Evolutionary conservation across 2,113 vertebrate species (phyloP), one percentile per base, ranked within the genome.

Genomic region (Natator depressus): DNA sequence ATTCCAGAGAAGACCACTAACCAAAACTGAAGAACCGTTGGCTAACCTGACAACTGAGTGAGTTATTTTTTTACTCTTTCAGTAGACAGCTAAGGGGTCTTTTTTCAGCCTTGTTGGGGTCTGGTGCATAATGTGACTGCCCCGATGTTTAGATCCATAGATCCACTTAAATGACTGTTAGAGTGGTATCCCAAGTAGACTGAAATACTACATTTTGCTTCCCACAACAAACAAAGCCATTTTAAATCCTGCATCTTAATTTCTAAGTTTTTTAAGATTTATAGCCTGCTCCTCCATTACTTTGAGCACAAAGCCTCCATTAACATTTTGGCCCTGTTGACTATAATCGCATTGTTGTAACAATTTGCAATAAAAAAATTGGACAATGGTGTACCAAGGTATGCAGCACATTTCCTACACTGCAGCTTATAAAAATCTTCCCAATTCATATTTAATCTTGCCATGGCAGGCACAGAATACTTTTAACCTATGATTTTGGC

Each of bases 111-210:
- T 87, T 84, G 25, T 82, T 89, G 85, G 59, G 10, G 82, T 82
- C 5, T 95, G 84, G 87, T 62, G 76, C 3, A 50, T 22, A 3
- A 51, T 80, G n/a, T 29, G 42, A 89, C 83, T 91, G 22, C 51
- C 57, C 76, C 85, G 17, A 82, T 76, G 35, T 94, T 91, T 76
- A 94, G 84, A 93, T 90, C 50, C 50, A 84, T 35, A 10, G 46
- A 27, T 54, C 87, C 80, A 96, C 94, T 96, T 95, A 94, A 95
- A 95, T 94, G 91, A 96, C 76, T 72, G 38, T 94, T 92, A 47
- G 76, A 84, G 93, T 88, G 84, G n/a, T 93, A 53, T 94, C 80
- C 49, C 89, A 94, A 91, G 80, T 91, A 96, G 59, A 14, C 51
- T 91, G 27, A 35, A 86, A 20, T 82, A 89, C 2, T 88, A 53